Base-by-base conservation (phyloP, 2,888 invertebrate species). In the Amphipyra tragopoginis region DNA sequence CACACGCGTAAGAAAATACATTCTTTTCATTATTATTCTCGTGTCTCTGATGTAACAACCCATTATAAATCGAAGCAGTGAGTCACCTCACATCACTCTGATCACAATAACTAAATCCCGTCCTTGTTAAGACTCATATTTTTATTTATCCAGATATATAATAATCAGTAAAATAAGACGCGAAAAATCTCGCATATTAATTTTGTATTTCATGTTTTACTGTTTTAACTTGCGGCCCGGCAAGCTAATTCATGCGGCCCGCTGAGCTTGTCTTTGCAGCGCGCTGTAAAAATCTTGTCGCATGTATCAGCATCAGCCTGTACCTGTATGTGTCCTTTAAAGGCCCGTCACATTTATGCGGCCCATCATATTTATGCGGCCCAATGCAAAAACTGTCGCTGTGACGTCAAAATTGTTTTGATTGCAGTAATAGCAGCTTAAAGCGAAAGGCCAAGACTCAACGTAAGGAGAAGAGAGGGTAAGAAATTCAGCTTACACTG, bases 401-500 rank as follows among this genome's bases (percentile, higher is more conserved):
- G 10, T 45, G 21, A 43, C 55, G 33, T 43, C 53, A 63, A 70
- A 3, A 57, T 63, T 70, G 21, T 71, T 71, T 75, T 71, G 64
- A 51, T 71, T 71, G 40, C 70, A 71, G 70, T 57, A 71, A 71
- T 64, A 71, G 71, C 70, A 57, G 70, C 26, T 48, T 74, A 52
- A 71, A 71, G 42, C 39, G 59, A 60, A 74, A 75, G 45, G 36
- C 45, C 72, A 70, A 71, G 72, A 54, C 5, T 34, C 63, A 50
- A 43, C 13, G 49, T 66, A 72, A 72, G 76, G 57, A 75, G 65
- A 63, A 44, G 33, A 63, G 62, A 6, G 38, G 71, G 72, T 71
- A 75, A 75, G 71, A 49, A 47, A 33, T 10, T 39, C 4, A 45
- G 13, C 9, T 43, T 39, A 36, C n/a, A n/a, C 38, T 48, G 13